Conservation (phyloP, 2,888 invertebrate species). For the Hirtodrosophila duncani region DNA sequence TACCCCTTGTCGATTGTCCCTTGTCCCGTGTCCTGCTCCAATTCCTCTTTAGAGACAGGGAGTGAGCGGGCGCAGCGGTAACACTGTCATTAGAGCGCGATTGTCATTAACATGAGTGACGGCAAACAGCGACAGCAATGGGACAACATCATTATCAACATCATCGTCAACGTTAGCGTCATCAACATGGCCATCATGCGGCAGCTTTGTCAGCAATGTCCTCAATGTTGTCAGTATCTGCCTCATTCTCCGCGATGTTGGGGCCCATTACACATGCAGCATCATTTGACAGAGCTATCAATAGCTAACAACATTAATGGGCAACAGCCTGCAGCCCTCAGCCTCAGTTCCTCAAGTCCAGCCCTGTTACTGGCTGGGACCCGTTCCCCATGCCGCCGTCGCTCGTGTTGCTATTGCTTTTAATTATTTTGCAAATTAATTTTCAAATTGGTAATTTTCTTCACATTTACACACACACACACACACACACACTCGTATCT, state of each 20-base stretch:
- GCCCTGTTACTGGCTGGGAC: conserved; percentile 19
- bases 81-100: conserved; percentile 68
- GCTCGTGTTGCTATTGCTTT: conserved; percentile 49
- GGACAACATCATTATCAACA: conserved; percentile 66
- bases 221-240: conserved; percentile 8
- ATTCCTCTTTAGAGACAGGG: conserved; percentile 6
- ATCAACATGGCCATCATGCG: conserved; percentile 55
- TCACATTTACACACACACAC: conserved; percentile 44
- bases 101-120: conserved; percentile 67
- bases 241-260: conserved; percentile 42
- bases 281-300: conserved; percentile 67
- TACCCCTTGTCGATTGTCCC: too few relatives aligned
- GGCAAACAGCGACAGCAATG: conserved; percentile 64
- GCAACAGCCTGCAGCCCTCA: conserved; percentile 1
- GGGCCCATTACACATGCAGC: conserved; percentile 69
- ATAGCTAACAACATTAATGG: conserved; percentile 67
- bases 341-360: neutral
- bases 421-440: conserved; percentile 73
- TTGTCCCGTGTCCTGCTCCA: neutral
- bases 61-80: too few relatives aligned
- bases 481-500: conserved; percentile 2
- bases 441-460: conserved; percentile 71
- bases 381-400: conserved; percentile 45
- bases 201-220: conserved; percentile 46
- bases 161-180: conserved; percentile 58